These are phyloP conservation scores for Atopsyche davidsoni DNA, from an alignment of 1,140 invertebrate species.

Conservation along the genomic window DNA sequence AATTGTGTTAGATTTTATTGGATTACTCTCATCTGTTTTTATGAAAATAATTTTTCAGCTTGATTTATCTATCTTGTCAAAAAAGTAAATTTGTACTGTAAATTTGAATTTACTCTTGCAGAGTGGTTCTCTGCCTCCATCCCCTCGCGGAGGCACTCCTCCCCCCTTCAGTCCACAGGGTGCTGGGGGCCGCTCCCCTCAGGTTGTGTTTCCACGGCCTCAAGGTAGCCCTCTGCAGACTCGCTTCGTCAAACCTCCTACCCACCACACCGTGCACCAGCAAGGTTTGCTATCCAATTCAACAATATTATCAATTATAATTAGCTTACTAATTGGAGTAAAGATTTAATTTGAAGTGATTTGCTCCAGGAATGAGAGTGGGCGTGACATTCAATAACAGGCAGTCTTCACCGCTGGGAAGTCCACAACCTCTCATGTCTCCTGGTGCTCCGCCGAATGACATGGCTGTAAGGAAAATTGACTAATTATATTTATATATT, in stretches of 20 bases:
- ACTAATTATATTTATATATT: no score
- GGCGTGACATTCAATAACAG: slow-evolving; percentile 40
- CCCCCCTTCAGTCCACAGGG: slow-evolving; percentile 24
- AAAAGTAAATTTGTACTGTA: no score
- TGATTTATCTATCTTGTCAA: no score
- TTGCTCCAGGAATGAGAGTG: slow-evolving; percentile 41
- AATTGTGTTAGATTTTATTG: no score
- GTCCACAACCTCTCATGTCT: slow-evolving; percentile 46
- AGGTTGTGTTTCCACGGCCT: slow-evolving; percentile 38
- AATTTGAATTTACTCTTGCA: slow-evolving; percentile 22
- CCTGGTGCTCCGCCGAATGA: slow-evolving; percentile 43
- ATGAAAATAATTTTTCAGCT: slow-evolving; percentile 4
- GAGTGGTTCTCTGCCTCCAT: slow-evolving; percentile 30
- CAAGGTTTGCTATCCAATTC: slow-evolving; percentile 37
- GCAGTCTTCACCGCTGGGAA: slow-evolving; percentile 46
- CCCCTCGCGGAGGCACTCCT: slow-evolving; percentile 16
- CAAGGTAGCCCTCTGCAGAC: slow-evolving; percentile 46
- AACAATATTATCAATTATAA: slow-evolving; percentile 3
- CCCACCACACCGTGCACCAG: slow-evolving; percentile 38
- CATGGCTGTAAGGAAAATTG: no score
- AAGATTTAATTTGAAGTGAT: slow-evolving; percentile 1
- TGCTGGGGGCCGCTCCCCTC: slow-evolving; percentile 30
- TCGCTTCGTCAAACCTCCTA: slow-evolving; percentile 43
- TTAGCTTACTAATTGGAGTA: not conserved
- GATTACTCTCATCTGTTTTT: slow-evolving; percentile 1